Conservation (phyloP, 37 sponge, comb jelly and placozoan genomes). For the Spongilla lacustris region DNA sequence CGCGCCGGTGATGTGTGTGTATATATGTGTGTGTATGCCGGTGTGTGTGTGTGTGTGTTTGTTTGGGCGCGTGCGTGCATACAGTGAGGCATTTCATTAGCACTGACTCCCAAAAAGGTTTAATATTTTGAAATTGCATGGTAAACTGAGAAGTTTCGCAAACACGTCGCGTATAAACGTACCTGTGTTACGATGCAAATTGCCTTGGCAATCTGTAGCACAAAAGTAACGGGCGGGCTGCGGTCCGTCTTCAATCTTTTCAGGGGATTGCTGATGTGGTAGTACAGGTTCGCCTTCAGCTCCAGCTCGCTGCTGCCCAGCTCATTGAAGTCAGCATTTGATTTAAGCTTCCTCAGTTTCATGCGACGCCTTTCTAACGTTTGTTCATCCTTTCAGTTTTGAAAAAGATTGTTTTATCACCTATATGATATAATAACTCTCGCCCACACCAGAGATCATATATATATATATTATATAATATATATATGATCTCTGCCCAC, state of each 20-base stretch:
- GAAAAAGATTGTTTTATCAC: no score
- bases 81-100: no score
- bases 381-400: no score
- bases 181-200: not conserved
- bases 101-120: no score
- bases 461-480: no score
- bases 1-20: no score
- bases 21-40: no score
- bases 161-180: not conserved
- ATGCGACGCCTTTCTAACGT: no score
- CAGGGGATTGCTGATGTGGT: not conserved
- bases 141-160: not conserved
- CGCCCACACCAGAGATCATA: no score
- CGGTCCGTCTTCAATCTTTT: slow-evolving; percentile 2
- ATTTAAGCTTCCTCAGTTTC: not conserved
- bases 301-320: not conserved
- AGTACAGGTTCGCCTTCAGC: slow-evolving; percentile 1
- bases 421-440: no score
- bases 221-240: not conserved
- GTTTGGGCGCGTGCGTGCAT: not conserved
- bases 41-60: slow-evolving; percentile 25
- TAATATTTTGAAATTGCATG: no score
- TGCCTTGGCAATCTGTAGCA: not conserved
- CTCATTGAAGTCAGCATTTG: not conserved
- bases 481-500: no score